Conservation (phyloP, 37 sponge, comb jelly and placozoan genomes). For the Agelas oroides region DNA sequence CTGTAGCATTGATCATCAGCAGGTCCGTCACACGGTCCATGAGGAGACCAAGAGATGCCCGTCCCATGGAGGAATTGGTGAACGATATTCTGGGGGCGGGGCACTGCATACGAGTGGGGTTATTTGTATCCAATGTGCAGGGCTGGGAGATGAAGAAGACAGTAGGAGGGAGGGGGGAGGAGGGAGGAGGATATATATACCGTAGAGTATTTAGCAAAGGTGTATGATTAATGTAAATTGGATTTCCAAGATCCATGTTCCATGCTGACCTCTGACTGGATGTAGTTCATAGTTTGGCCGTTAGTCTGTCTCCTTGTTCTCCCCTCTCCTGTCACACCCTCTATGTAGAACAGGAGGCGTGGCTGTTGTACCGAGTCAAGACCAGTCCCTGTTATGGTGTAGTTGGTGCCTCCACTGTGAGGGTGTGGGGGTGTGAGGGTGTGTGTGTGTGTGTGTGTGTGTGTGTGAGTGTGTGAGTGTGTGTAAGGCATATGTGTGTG, state of each 20-base stretch:
- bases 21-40: conserved; percentile 68
- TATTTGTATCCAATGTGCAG: conserved; percentile 12
- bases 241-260: too few relatives aligned
- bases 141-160: conserved; percentile 26
- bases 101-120: conserved; percentile 2
- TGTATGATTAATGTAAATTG: too few relatives aligned
- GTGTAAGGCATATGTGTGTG: too few relatives aligned
- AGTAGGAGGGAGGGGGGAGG: conserved; percentile 34
- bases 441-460: too few relatives aligned
- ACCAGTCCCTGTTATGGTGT: conserved; percentile 20
- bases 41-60: conserved; percentile 18
- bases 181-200: neutral
- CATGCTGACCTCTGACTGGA: too few relatives aligned
- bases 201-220: too few relatives aligned
- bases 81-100: conserved; percentile 1
- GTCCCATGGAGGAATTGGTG: too few relatives aligned
- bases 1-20: conserved; percentile 16
- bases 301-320: neutral
- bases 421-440: too few relatives aligned
- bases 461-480: too few relatives aligned
- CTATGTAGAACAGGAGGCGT: conserved; percentile 38
- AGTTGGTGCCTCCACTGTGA: conserved; percentile 55
- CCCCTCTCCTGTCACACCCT: neutral
- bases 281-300: too few relatives aligned
- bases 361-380: conserved; percentile 45